Conservation (phyloP, 2,797 vertebrate genomes). For the Setipinna tenuifilis region DNA sequence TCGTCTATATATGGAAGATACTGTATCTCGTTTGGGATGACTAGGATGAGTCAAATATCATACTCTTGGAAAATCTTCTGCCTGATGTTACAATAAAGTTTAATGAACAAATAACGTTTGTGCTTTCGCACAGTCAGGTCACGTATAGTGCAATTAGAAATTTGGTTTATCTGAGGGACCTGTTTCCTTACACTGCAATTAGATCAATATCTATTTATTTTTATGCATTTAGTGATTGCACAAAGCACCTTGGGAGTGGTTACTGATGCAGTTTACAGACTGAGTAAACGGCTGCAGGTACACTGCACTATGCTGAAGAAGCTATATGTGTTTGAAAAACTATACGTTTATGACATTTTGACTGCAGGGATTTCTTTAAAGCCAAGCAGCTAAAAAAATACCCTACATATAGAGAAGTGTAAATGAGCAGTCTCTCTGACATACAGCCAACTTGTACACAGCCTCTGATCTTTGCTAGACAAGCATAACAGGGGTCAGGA, state of each 20-base stretch:
- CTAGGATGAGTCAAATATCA: neutral
- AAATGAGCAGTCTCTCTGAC: neutral
- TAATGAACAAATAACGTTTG: neutral
- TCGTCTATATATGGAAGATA: neutral
- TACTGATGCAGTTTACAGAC: neutral
- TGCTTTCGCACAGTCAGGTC: neutral
- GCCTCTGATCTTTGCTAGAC: neutral
- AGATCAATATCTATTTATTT: slow-evolving; percentile 22
- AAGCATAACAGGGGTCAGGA: neutral
- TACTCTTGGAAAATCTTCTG: neutral
- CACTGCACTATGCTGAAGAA: neutral
- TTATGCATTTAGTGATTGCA: slow-evolving; percentile 1
- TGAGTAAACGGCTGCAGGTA: neutral
- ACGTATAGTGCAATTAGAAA: neutral
- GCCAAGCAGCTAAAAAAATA: neutral
- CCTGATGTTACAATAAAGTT: neutral
- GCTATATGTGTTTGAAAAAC: neutral
- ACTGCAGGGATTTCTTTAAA: neutral
- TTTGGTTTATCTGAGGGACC: neutral
- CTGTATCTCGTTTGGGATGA: neutral
- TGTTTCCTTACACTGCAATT: neutral
- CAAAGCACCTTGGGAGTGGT: neutral
- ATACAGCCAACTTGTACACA: neutral
- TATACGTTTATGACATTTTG: neutral
- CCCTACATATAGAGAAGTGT: neutral